A percentile compares a stretch with the other conserved stretches of the same genome.
Conservation (phyloP, 2,113 vertebrate species). For the Daboia siamensis region DNA sequence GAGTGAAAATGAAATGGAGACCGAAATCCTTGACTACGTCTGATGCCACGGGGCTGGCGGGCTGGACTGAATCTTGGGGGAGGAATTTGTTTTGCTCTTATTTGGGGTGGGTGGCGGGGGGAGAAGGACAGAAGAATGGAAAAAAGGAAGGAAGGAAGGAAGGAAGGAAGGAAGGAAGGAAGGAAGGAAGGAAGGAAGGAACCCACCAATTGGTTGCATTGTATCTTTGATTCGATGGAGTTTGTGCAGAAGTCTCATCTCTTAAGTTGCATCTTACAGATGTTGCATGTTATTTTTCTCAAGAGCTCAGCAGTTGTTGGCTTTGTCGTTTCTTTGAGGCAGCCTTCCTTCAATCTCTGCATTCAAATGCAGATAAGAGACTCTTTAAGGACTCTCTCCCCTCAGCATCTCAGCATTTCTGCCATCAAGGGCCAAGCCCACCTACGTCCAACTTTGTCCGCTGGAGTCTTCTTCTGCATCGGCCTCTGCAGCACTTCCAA, state of each 20-base stretch:
- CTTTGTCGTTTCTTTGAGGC: neutral
- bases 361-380: neutral
- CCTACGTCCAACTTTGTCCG: neutral
- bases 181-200: too few species aligned
- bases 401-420: too few species aligned
- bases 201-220: neutral
- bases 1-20: conserved; percentile 98
- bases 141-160: neutral
- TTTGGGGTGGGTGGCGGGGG: too few species aligned
- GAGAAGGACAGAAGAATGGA: neutral
- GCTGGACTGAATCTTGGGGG: neutral
- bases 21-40: conserved; percentile 92
- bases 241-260: neutral
- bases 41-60: conserved; percentile 48
- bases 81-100: neutral
- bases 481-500: too few species aligned
- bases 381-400: neutral
- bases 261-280: neutral
- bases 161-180: too few species aligned
- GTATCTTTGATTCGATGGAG: neutral
- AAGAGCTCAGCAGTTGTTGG: neutral
- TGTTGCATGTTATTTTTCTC: neutral
- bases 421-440: neutral
- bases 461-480: too few species aligned
- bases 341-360: neutral